phyloP scores from a whole-genome alignment of 2,797 vertebrate genomes.

The Pantherophis alleghaniensis region DNA sequence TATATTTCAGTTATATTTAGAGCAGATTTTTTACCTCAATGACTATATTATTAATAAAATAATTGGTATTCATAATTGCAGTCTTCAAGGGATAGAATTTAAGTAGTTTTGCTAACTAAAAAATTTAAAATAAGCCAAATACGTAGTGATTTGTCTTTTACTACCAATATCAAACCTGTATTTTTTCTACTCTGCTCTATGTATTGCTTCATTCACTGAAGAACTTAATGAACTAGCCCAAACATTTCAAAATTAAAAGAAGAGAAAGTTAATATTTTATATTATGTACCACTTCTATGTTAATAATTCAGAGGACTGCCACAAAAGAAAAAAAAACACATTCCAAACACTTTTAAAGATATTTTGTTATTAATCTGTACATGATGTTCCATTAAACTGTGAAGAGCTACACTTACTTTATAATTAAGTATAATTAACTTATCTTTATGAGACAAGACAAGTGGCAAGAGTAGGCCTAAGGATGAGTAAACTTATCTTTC shows the following conservation, averaged over 20 bases:
- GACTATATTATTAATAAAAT: neutral
- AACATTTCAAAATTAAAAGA: neutral
- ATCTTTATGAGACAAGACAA: neutral
- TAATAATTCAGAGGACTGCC: neutral
- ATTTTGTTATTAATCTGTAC: neutral
- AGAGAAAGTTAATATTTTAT: neutral
- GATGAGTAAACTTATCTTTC: neutral
- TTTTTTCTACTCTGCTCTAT: neutral
- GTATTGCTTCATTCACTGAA: neutral
- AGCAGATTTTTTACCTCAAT: neutral
- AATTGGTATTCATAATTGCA: neutral
- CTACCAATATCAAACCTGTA: neutral
- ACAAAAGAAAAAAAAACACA: neutral
- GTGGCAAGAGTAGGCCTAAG: neutral
- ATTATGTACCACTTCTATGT: neutral
- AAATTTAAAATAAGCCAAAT: neutral
- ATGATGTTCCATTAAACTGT: neutral
- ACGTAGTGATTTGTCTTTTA: neutral
- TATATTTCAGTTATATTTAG: neutral
- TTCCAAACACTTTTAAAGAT: neutral
- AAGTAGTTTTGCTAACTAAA: neutral
- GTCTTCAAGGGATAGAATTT: neutral
- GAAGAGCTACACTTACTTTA: conserved; percentile 17
- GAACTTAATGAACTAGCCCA: neutral
- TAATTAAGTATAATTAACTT: neutral